Base-by-base conservation (phyloP, 2,888 invertebrate genomes). In the Herminia tarsipennalis region DNA sequence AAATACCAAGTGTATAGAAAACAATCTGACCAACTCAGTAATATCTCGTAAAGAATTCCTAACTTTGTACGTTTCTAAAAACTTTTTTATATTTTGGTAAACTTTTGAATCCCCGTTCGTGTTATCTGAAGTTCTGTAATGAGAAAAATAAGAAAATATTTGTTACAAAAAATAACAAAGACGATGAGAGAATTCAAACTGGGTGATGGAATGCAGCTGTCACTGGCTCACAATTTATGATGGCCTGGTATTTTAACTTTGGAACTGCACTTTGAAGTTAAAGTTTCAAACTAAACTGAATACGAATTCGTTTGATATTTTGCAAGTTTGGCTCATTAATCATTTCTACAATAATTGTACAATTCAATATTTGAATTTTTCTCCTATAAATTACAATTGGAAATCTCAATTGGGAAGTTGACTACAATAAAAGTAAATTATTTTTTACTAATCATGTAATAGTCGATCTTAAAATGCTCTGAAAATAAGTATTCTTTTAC, bases 151-250 rank as follows among this genome's bases (percentile, higher is more conserved):
- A 10, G 54, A 28, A 44, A 51, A 57, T 54, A 45, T 63, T 48
- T 55, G 42, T 44, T 52, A 59, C 54, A 59, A 59, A 66, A 63
- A 68, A 38, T 56, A 62, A 63, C 54, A 60, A 63, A 59, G 55
- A 55, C 56, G 52, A 58, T 55, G 53, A 55, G 42, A 45, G 49
- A 58, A 62, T 52, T 30, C 25, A 43, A 43, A 61, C 50, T 51
- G 56, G 42, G 59, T 56, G 66, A 56, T 62, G 51, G 51, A 58
- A 50, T 37, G 37, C 30, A 45, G 16, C 50, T 47, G 50, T 50
- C 42, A 42, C 39, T 40, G 12, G 24, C 41, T 40, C 21, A 9
- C 38, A 42, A 56, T 56, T 52, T 56, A 58, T 58, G 58, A 47
- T 24, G 25, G 18, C 50, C 44, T 53, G 43, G 56, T 56, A 43